Evolutionary conservation across 1,140 invertebrate genomes (phyloP), one percentile per base, ranked within the genome.

Genomic region (Aphelinus atriplicis): DNA sequence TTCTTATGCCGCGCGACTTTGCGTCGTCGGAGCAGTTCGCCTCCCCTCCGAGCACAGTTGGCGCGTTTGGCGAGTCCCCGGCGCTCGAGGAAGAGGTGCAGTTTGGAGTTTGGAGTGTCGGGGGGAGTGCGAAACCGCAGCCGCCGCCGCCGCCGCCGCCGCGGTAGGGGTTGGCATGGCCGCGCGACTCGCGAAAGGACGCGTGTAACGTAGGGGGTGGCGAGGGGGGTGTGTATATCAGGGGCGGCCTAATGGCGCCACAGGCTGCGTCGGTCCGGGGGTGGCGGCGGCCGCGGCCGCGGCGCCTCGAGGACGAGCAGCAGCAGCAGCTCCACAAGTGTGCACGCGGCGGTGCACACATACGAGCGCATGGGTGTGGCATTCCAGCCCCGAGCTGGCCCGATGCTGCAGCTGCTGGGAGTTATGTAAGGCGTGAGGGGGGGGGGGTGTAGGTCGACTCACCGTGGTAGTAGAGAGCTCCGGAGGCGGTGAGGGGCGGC

Each of bases 391-490:
- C 26, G 26, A 26, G 26, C 26, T 26, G 26, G 26, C 26, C 0
- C 55, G 55, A 56, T 56, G 55, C 55, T 3, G 10, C 7, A n/a
- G 61, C 48, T 46, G 46, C 61, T 43, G 61, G 7, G 7, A 63
- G 46, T 9, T 45, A 43, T 9, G n/a, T 26, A 42, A 7, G 26
- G 63, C 6, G 48, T 7, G 46, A 26, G 3, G 10, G 50, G 2
- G 48, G n/a, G 7, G 4, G n/a, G 48, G 2, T 9, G 51, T 53
- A 42, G 42, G 2, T 2, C 42, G 7, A 77, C 90, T 90, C 84
- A 92, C 91, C 91, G 77, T 92, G 91, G 83, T 92, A 92, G 80
- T 92, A 89, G 79, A 91, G 90, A 81, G 84, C 91, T 83, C 86
- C 91, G 81, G 87, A 86, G 6, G 87, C 87, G 69, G 87, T 87